Conservation (phyloP, 2,113 vertebrate genomes). For the Xyrauchen texanus region DNA sequence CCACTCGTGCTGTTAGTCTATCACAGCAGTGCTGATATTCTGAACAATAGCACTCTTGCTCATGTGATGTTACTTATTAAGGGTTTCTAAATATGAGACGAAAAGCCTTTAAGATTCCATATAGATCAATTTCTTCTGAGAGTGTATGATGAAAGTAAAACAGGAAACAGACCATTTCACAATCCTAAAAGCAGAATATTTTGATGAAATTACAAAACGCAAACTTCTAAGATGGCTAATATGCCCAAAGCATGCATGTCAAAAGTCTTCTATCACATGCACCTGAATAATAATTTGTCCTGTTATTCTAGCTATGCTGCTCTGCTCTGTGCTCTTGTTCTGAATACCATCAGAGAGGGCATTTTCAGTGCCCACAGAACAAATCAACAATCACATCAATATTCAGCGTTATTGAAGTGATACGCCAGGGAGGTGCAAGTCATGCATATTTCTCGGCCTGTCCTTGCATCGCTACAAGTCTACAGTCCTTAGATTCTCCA, state of each 20-base stretch:
- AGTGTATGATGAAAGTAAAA: too few relatives aligned
- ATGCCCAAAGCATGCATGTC: background rate
- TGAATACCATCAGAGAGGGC: constrained; percentile 24
- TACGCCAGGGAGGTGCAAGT: constrained; percentile 19
- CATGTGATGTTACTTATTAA: too few relatives aligned
- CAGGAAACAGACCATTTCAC: background rate
- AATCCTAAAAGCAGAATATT: background rate
- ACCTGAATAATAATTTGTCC: background rate
- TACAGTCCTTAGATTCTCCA: constrained; percentile 2
- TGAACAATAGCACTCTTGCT: too few relatives aligned
- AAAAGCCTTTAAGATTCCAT: too few relatives aligned
- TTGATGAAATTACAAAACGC: background rate
- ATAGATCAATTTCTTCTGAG: too few relatives aligned
- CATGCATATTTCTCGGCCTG: constrained; percentile 43
- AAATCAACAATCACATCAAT: constrained; percentile 41
- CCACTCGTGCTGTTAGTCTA: too few relatives aligned
- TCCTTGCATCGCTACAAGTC: constrained; percentile 25
- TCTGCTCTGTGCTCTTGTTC: background rate
- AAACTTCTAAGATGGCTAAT: background rate
- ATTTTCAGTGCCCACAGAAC: constrained; percentile 33
- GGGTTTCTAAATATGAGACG: too few relatives aligned
- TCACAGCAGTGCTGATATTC: too few relatives aligned
- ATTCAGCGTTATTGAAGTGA: constrained; percentile 38
- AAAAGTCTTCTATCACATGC: constrained; percentile 5
- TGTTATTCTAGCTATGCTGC: background rate